Conservation (phyloP, 1,140 invertebrate species). For the Onthophagus taurus region DNA sequence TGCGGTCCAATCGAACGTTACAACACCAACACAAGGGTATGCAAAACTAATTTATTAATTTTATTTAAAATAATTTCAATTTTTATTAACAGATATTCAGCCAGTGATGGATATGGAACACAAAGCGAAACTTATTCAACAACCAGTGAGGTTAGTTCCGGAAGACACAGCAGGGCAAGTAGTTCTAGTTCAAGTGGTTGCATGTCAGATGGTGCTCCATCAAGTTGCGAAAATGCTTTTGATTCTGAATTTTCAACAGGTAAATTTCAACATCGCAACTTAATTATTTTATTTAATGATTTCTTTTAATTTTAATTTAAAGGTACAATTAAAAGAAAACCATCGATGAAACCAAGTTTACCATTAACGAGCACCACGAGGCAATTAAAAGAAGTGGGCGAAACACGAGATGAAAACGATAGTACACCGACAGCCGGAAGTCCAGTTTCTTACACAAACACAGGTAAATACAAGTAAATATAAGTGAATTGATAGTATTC, state of each 20-base stretch:
- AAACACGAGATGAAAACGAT: slow-evolving; percentile 42
- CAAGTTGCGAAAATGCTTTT: slow-evolving; percentile 64
- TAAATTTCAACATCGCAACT: too few relatives aligned
- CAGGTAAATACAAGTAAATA: slow-evolving; percentile 16
- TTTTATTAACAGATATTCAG: slow-evolving; percentile 24
- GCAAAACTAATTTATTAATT: slow-evolving; percentile 3
- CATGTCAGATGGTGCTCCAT: slow-evolving; percentile 62
- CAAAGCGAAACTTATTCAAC: slow-evolving; percentile 34
- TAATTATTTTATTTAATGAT: slow-evolving; percentile 11
- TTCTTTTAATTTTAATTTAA: neutral
- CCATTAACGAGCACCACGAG: slow-evolving; percentile 82
- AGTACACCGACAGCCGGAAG: slow-evolving; percentile 21
- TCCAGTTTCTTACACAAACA: slow-evolving; percentile 31
- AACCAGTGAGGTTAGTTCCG: slow-evolving; percentile 32
- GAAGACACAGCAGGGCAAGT: slow-evolving; percentile 56
- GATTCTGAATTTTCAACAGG: slow-evolving; percentile 65
- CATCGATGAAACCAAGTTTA: slow-evolving; percentile 81
- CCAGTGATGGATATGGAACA: slow-evolving; percentile 36
- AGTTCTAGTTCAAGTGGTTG: slow-evolving; percentile 74
- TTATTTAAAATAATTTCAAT: neutral
- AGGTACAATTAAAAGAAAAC: slow-evolving; percentile 81
- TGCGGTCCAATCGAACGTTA: slow-evolving; percentile 38
- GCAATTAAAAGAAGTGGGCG: slow-evolving; percentile 75
- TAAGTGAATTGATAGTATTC: neutral
- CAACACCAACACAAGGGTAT: slow-evolving; percentile 35